Evolutionary conservation across 2,888 invertebrate genomes (phyloP), one percentile per base, ranked within the genome.

Genomic region (Anorthoa munda): DNA sequence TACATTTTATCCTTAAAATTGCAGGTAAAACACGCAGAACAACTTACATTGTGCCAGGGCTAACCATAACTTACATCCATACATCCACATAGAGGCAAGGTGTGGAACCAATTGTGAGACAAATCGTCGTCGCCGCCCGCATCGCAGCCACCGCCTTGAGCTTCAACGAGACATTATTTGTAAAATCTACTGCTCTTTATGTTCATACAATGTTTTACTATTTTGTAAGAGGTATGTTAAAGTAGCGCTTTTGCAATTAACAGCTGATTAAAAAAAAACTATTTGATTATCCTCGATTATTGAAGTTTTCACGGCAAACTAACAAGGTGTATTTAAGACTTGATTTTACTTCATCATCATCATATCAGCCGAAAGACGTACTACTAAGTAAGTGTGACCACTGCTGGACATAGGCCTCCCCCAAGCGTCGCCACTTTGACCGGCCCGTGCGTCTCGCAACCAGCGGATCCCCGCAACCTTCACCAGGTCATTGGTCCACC

Each of bases 51-150:
- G 65, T 69, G 72, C 23, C 18, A 31, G 4, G 56, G 73, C 61
- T 53, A 60, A 58, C 66, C 56, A 68, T 79, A 73, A 80, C 63
- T 72, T 66, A 77, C 63, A n/a, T 12, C 67, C 66, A 64, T 73
- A 75, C 26, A 65, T 68, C 70, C 73, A 75, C 77, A 68, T 64
- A 66, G 69, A 66, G 56, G 60, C 59, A 61, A 70, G 76, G 69
- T 70, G 75, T 76, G 77, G 73, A 72, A 83, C 78, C 81, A 82
- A 87, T 82, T 86, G 77, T 68, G 72, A 84, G 86, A 87, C 87
- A 83, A 87, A 87, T 87, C 73, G 83, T 77, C 75, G 79, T 80
- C 73, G 79, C 84, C 70, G 63, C 72, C 74, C 61, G 69, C 76
- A 45, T 73, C 70, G 66, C 67, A 75, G 79, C 63, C 56, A 23